Evolutionary conservation across 2,113 vertebrate genomes (phyloP), one percentile per base, ranked within the genome.

Genomic region (Nematolebias whitei): DNA sequence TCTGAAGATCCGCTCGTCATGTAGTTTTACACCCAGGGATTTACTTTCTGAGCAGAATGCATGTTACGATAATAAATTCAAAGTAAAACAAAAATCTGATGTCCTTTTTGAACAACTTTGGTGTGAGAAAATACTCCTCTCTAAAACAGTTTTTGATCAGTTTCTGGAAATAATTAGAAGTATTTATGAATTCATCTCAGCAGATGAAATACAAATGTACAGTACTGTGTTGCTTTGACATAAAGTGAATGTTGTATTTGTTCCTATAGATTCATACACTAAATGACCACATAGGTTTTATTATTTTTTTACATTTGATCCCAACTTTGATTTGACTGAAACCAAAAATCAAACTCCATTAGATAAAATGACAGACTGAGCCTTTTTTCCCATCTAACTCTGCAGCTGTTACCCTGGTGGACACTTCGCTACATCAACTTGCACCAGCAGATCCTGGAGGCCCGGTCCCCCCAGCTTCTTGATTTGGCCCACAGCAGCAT

Each of bases 381-480:
- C 26, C 9, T 9, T 52, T 18, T 23, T 51, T 43, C 53, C 2
- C 2, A 2, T 23, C 0, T 58, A 10, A 15, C 13, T 54, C 41
- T 79, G 18, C 24, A 99, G 98, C 90, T 94, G 0, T 86, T 98
- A 63, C 87, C 95, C 2, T 99, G 96, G 94, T 99, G 97, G 97
- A 95, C 94, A 0, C 78, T 99, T 52, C 92, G 96, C 57, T 99
- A 90, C 73, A 76, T 93, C 63, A 91, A 79, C 68, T 87, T 97
- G 71, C 98, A 99, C 74, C 98, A 99, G 86, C 95, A 98, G 32
- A 67, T 98, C 72, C 83, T 99, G 57, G 97, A 96, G 78, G 96
- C 95, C 38, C 93, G 94, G 60, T 99, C 97, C 7, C 90, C 86
- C 15, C 90, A 95, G 78, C 95, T 99, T 1, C 91, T 93, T 49